Evolutionary conservation across 2,797 vertebrate species (phyloP), one percentile per base, ranked within the genome.

Genomic region (Tachyglossus aculeatus): DNA sequence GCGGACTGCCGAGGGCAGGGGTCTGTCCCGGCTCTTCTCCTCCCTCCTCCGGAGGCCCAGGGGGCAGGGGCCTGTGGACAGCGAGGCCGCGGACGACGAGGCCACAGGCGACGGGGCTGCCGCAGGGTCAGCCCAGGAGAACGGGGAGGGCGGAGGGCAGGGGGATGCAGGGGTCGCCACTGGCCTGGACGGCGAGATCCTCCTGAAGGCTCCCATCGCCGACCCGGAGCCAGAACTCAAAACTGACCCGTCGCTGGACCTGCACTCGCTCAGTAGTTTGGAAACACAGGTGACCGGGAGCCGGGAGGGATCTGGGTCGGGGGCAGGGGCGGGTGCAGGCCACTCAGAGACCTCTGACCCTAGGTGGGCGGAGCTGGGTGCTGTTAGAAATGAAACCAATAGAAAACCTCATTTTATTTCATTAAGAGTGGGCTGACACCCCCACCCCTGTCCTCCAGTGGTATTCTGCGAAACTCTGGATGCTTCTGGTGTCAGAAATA

Each of bases 171-270:
- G 90, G 5, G 88, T 91, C 67, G 90, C 82, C 81, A 75, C 86
- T 32, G 84, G 67, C 68, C 79, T 80, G 9, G 84, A 91, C 81
- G 93, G 93, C 76, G 94, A 94, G 24, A 88, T 94, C 34, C 90
- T 97, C 75, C 92, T 96, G 78, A 98, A 98, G 91, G 97, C 98
- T 11, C 98, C 97, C 0, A 99, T 99, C 32, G 98, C 97, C 41
- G 97, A 96, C 90, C 96, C 96, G 1, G 98, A 99, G 74, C 96
- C 97, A 4, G 98, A 98, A 77, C 94, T 99, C 67, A 96, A 93
- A 78, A 97, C 95, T 1, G 97, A 99, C 77, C 92, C 94, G 0
- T 96, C 95, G 0, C 87, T 95, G 50, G 98, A 99, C 82, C 95
- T 96, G 81, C 96, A 97, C 86, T 98, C 97, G 11, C 74, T 98